phyloP scores from a whole-genome alignment of 2,888 invertebrate genomes.

The Hanleya hanleyi region DNA sequence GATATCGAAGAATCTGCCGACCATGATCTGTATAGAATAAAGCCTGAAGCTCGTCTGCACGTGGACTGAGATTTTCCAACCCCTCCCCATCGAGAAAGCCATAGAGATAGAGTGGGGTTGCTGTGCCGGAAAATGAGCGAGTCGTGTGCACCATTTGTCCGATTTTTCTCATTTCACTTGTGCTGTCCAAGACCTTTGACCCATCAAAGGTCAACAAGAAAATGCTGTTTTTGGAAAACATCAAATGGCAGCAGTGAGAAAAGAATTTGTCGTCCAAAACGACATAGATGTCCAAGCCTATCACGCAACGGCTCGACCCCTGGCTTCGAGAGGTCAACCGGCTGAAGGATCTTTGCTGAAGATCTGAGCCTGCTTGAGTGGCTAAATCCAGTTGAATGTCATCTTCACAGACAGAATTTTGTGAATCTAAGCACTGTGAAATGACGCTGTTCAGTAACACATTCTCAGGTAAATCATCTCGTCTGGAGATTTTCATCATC shows the following conservation, averaged over 20 bases:
- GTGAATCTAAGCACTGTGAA: neutral
- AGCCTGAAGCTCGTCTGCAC: neutral
- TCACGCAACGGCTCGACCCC: neutral
- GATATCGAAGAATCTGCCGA: neutral
- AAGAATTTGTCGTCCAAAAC: conserved; percentile 53
- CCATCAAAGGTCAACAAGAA: conserved; percentile 57
- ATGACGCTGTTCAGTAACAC: neutral
- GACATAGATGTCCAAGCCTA: conserved; percentile 43
- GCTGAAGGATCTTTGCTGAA: neutral
- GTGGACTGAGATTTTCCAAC: neutral
- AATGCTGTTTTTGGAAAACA: conserved; percentile 50
- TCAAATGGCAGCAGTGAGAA: conserved; percentile 46
- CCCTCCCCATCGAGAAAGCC: neutral
- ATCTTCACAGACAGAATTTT: conserved; percentile 1
- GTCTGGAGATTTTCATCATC: neutral
- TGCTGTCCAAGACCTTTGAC: conserved; percentile 46
- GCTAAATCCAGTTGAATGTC: neutral
- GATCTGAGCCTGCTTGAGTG: neutral
- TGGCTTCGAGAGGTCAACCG: neutral
- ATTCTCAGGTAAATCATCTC: neutral
- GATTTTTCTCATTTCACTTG: conserved; percentile 47
- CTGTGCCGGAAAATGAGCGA: conserved; percentile 40
- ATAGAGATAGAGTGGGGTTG: neutral
- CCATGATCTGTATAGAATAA: neutral
- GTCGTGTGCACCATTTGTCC: conserved; percentile 48